Evolutionary conservation across 2,797 vertebrate genomes (phyloP), one percentile per base, ranked within the genome.

Genomic region (Ispidina lecontei): DNA sequence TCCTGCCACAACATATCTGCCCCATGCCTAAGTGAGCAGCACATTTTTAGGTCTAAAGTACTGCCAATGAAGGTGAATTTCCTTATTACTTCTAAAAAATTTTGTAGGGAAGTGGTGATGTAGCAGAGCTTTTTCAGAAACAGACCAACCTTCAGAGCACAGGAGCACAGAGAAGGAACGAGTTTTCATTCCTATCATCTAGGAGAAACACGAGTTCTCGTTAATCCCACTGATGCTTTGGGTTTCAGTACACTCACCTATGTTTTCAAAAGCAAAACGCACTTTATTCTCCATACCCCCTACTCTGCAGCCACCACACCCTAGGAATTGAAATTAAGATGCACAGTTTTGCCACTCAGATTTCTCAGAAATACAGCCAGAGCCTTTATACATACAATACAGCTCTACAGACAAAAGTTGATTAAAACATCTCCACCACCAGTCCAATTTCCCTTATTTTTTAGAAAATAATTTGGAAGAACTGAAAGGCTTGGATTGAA

Each of bases 401-500:
- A 22, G 14, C 64, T 4, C 0, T 16, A 25, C n/a, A 47, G 72
- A 55, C 10, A 58, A 7, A 13, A 44, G 29, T 19, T 0, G 31
- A 54, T 23, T 62, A 31, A 22, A 78, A 26, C 29, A 46, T 5
- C 21, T 46, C 33, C 39, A 18, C 0, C 3, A 43, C 5, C 0
- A 1, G 43, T 51, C 41, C 58, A 26, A 19, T 46, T 65, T 39
- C 54, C 49, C 49, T 49, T 63, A 2, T 19, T 58, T 70, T 74
- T 62, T 2, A 3, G 33, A 46, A 7, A 56, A 67, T 28, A 6
- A 74, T 71, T 51, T 23, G 35, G 39, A 85, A 43, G 51, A 92
- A 77, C 29, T 39, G 9, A 37, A 76, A 46, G 14, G 4, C 26
- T 23, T 46, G 26, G 16, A 60, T 1, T 20, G 31, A 43, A 55